These are phyloP conservation scores for Hemiscyllium ocellatum DNA, from an alignment of 2,113 vertebrate species.

Conservation along the genomic window DNA sequence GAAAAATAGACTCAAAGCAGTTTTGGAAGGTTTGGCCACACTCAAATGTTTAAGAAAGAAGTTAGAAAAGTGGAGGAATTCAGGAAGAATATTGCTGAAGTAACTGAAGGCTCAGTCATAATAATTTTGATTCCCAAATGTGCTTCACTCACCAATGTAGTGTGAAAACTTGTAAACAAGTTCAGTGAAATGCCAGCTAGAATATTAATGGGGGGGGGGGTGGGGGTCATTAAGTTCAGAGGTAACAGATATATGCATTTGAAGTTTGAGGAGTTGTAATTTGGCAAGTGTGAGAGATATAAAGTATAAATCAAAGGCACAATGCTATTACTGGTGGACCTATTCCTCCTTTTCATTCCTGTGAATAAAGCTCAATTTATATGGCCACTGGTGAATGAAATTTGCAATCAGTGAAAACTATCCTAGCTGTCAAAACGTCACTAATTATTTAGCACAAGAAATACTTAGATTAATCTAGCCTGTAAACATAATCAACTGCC, in stretches of 20 bases:
- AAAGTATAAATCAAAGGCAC: neutral
- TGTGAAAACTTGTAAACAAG: neutral
- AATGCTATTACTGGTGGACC: neutral
- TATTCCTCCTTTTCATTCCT: neutral
- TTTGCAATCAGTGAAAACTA: neutral
- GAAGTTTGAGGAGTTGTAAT: neutral
- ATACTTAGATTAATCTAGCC: too few species aligned
- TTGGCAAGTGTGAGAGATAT: neutral
- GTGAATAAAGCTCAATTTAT: neutral
- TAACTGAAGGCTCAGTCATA: neutral
- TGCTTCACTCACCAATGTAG: neutral
- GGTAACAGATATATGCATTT: neutral
- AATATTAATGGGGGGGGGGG: neutral
- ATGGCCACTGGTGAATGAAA: neutral
- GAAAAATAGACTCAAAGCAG: neutral
- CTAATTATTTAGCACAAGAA: neutral
- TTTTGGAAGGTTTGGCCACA: neutral
- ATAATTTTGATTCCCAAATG: neutral
- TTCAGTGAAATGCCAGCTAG: neutral
- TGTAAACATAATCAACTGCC: too few species aligned
- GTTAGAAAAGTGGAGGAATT: neutral
- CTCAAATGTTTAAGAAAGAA: neutral
- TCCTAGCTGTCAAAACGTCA: neutral
- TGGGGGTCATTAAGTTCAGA: neutral
- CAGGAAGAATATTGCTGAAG: neutral